Conservation (phyloP, 2,888 invertebrate species). For the Ennomos erosarius region DNA sequence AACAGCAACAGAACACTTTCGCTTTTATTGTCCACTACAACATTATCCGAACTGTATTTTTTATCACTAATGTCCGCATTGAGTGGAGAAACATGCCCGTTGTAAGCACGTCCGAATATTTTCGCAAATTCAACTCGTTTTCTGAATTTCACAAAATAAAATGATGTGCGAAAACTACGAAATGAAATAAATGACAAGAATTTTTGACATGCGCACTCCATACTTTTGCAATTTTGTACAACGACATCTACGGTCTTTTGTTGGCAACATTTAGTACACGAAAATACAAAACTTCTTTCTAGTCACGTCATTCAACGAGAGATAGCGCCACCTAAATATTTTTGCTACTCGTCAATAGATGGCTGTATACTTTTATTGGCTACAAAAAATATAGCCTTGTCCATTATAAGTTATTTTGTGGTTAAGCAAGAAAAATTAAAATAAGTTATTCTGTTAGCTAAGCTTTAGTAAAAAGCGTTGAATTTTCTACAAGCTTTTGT, state of each 20-base stretch:
- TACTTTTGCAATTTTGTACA: neutral
- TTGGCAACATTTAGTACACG: neutral
- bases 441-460: too few species aligned
- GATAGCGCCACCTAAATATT: constrained; percentile 43
- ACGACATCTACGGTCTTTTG: neutral
- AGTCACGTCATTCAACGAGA: constrained; percentile 41
- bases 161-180: constrained; percentile 56
- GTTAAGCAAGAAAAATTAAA: too few species aligned
- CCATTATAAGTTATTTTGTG: too few species aligned
- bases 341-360: constrained; percentile 9
- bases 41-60: constrained; percentile 50
- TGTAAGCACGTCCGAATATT: constrained; percentile 64
- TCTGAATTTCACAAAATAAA: constrained; percentile 76
- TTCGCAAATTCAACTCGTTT: constrained; percentile 72
- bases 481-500: too few species aligned
- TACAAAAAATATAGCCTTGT: too few species aligned
- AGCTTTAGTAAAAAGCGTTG: too few species aligned
- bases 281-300: neutral
- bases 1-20: constrained; percentile 51
- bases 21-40: constrained; percentile 52
- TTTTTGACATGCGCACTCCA: constrained; percentile 77
- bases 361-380: neutral
- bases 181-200: constrained; percentile 65
- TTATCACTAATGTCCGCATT: constrained; percentile 60
- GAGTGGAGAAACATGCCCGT: constrained; percentile 62